Evolutionary conservation across 2,113 vertebrate genomes (phyloP).

Genomic region (Myotis lucifugus): DNA sequence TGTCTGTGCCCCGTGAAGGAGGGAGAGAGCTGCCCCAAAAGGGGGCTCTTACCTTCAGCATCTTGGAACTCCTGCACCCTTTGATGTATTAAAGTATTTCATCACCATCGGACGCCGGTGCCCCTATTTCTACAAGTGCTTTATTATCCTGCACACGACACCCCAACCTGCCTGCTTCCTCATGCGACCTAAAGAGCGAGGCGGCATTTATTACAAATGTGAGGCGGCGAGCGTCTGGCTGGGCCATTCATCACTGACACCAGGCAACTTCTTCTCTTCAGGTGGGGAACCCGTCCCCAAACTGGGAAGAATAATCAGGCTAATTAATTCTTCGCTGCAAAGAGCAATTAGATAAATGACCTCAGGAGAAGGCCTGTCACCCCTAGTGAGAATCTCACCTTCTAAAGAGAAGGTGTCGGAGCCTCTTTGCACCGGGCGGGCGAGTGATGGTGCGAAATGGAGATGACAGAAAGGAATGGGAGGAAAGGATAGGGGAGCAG

Average conservation of each 20-base stretch:
- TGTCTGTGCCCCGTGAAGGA: conserved; percentile 1
- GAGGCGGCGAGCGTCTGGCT: conserved; percentile 92
- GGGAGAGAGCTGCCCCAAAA: conserved; percentile 46
- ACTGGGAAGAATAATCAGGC: conserved; percentile 96
- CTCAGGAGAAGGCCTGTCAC: conserved; percentile 92
- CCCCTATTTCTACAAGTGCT: conserved; percentile 85
- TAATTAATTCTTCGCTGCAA: conserved; percentile 99
- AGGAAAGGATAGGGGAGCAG: conserved; percentile 84
- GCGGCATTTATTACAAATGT: conserved; percentile 89
- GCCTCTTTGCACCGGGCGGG: conserved; percentile 86
- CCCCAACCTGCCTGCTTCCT: conserved; percentile 82
- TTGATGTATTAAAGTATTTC: conserved; percentile 87
- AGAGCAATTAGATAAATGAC: conserved; percentile 98
- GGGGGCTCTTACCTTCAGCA: conserved; percentile 64
- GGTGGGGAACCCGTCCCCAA: conserved; percentile 97
- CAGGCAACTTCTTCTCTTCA: conserved; percentile 96
- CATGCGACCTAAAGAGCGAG: conserved; percentile 84
- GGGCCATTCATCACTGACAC: conserved; percentile 97
- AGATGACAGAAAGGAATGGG: conserved; percentile 83
- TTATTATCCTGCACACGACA: conserved; percentile 84
- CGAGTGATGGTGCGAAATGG: conserved; percentile 85
- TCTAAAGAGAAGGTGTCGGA: conserved; percentile 89
- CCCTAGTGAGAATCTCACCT: conserved; percentile 91
- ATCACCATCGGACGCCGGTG: conserved; percentile 83
- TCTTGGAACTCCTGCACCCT: conserved; percentile 63